A percentile compares a stretch with the other conserved stretches of the same genome.
Evolutionary conservation across 2,888 invertebrate genomes (phyloP).

Genomic region (Bimastos eiseni): DNA sequence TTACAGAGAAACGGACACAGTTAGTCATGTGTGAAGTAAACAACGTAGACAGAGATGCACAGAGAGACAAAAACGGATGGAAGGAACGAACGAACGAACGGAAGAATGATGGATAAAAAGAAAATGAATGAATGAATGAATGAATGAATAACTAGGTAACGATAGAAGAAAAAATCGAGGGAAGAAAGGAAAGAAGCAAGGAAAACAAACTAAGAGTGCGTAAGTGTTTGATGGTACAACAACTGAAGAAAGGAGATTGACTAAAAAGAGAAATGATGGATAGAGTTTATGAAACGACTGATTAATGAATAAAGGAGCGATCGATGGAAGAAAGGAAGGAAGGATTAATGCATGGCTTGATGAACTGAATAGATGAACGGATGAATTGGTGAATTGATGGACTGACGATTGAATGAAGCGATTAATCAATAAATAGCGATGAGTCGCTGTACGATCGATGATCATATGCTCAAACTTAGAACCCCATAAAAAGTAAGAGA

Average conservation of each 20-base stretch:
- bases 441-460: neutral
- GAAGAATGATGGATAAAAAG: neutral
- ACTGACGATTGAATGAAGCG: neutral
- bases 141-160: neutral
- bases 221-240: neutral
- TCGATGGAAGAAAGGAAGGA: neutral
- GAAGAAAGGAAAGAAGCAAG: neutral
- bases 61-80: neutral
- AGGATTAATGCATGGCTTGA: no score
- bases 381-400: neutral
- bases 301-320: neutral
- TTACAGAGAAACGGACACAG: neutral
- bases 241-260: neutral
- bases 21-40: neutral
- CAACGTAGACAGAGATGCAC: neutral
- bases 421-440: neutral
- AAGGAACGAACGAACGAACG: neutral
- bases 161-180: neutral
- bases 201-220: neutral
- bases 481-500: neutral
- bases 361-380: neutral
- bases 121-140: neutral
- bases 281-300: neutral
- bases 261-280: neutral
- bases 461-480: no score